A percentile compares a stretch with the other conserved stretches of the same genome.
phyloP scores from a whole-genome alignment of 2,888 invertebrate genomes.

The Eristalis intricaria region DNA sequence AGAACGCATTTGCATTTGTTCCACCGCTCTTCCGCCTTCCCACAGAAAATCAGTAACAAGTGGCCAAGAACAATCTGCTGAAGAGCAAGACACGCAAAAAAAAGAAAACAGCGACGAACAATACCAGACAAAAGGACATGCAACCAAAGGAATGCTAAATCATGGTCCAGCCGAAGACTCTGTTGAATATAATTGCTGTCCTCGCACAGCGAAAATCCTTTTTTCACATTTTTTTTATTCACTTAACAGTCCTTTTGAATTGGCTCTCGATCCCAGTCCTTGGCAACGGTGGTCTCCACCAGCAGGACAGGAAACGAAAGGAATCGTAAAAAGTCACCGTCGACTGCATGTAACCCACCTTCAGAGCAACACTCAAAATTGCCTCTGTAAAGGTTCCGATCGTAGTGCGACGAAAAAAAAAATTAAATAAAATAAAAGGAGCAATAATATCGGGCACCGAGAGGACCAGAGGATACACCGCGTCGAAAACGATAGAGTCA shows the following conservation, averaged over 20 bases:
- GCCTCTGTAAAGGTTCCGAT: slow-evolving; percentile 48
- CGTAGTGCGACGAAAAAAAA: slow-evolving; percentile 49
- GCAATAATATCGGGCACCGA: slow-evolving; percentile 72
- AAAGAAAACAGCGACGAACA: slow-evolving; percentile 22
- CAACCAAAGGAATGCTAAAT: slow-evolving; percentile 78
- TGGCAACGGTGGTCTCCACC: not conserved
- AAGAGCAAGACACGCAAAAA: slow-evolving; percentile 18
- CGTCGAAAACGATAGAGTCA: slow-evolving; percentile 76
- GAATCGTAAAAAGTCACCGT: slow-evolving; percentile 61
- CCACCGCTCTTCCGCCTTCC: not conserved
- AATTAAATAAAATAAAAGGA: slow-evolving; percentile 73
- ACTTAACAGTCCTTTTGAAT: slow-evolving; percentile 62
- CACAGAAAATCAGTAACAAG: slow-evolving; percentile 41
- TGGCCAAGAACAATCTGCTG: slow-evolving; percentile 44
- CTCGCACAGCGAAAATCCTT: slow-evolving; percentile 47
- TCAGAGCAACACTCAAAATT: slow-evolving; percentile 48
- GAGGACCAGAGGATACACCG: slow-evolving; percentile 52
- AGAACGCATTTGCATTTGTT: slow-evolving; percentile 26
- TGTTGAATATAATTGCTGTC: slow-evolving; percentile 53
- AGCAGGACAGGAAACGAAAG: slow-evolving; percentile 8
- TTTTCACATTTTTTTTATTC: slow-evolving; percentile 26
- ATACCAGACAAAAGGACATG: slow-evolving; percentile 25
- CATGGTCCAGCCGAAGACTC: slow-evolving; percentile 73
- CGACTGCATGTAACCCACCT: slow-evolving; percentile 44
- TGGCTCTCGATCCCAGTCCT: slow-evolving; percentile 50